Conservation (phyloP, 2,113 vertebrate genomes). For the Silurus glanis region DNA sequence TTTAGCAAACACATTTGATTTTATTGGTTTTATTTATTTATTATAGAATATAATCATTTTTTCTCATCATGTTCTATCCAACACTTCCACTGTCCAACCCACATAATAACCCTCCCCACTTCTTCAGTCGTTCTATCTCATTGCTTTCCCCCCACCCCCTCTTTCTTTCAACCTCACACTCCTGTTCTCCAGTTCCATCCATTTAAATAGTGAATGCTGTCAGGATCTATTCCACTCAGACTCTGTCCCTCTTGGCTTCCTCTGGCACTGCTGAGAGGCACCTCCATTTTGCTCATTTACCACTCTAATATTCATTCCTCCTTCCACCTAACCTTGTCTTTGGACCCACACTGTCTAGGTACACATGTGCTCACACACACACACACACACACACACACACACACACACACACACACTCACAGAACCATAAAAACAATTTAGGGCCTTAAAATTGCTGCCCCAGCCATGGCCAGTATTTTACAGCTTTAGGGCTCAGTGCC, state of each 20-base stretch:
- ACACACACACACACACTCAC: too few species aligned
- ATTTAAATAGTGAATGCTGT: constrained; percentile 38
- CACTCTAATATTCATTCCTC: constrained; percentile 27
- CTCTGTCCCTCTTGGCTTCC: neutral
- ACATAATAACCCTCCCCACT: constrained; percentile 3
- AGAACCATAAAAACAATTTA: neutral
- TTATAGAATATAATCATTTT: constrained; percentile 36
- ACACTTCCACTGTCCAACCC: neutral
- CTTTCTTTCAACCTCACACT: neutral
- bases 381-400: neutral
- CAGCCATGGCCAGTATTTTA: neutral
- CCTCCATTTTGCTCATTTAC: constrained; percentile 36
- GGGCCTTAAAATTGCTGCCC: neutral
- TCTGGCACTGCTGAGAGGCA: neutral
- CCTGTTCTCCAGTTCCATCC: constrained; percentile 31
- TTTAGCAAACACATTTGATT: too few species aligned
- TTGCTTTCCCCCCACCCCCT: constrained; percentile 26
- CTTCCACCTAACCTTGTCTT: constrained; percentile 27
- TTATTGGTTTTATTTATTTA: too few species aligned
- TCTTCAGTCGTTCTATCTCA: constrained; percentile 4
- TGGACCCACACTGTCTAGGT: neutral
- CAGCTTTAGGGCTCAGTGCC: neutral
- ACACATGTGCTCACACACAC: neutral
- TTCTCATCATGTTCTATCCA: constrained; percentile 18
- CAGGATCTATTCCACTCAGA: constrained; percentile 38